Evolutionary conservation across 2,113 vertebrate species (phyloP), one percentile per base, ranked within the genome.

Genomic region (Mohoua ochrocephala): DNA sequence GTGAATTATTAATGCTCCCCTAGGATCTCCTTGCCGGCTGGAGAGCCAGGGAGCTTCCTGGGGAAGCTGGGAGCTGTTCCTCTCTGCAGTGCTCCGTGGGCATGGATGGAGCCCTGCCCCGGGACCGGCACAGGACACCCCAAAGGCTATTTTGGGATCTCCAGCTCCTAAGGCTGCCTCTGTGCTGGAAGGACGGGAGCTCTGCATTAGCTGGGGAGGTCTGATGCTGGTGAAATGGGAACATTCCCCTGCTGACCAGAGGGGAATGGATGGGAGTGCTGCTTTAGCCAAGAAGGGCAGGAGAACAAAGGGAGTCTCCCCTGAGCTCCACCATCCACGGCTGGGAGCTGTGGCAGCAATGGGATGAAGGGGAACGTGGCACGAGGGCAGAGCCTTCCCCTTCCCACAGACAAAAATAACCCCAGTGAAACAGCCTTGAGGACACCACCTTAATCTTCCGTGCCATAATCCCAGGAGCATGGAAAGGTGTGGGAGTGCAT

Each of bases 1-100:
- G 75, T 97, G 24, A 95, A 97, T 97, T 85, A 96, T 97, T 96
- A 74, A 97, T 63, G 94, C 69, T 70, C 86, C 70, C 47, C 59
- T 28, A 21, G 83, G 61, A 87, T 83, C 10, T 1, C 39, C 80
- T 22, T 37, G 71, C 93, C 60, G 70, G 12, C 71, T 76, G 63
- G 27, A 59, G 41, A 96, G 79, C 67, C 2, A 5, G 75, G 49
- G 79, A 70, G 44, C 79, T 71, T 82, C 78, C 91, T 49, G 8
- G 56, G 87, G 74, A 63, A 75, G 77, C 89, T 54, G 4, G 2
- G 67, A 81, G 56, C 64, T 78, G 44, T 61, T 45, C 75, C 67
- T 74, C 31, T 39, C 42, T 28, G 79, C 86, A 77, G 31, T 0
- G 1, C 33, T 23, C 56, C 18, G 21, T 3, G 3, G 35, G n/a